Percentiles rank a stretch among this genome's conserved stretches.
Conservation (phyloP, 2,113 vertebrate species). For the Heterocephalus glaber region DNA sequence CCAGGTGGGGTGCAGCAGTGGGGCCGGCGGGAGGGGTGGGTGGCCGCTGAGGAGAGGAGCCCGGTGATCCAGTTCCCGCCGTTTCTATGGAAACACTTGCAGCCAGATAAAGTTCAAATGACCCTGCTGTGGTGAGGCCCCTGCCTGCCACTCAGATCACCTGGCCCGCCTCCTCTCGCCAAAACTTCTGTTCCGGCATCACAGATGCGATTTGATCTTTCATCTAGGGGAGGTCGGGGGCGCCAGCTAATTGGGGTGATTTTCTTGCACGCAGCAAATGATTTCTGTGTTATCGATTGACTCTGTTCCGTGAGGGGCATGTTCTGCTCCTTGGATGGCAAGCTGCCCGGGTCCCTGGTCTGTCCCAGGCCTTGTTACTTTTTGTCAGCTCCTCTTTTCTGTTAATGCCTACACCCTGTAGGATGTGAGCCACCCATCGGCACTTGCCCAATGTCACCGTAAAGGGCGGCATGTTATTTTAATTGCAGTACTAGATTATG, state of each 20-base stretch:
- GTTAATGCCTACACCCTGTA: fast-evolving
- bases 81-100: slow-evolving; percentile 84
- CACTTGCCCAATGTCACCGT: fast-evolving
- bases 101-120: slow-evolving; percentile 79
- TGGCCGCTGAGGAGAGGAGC: slow-evolving; percentile 60
- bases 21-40: slow-evolving; percentile 76
- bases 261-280: background rate
- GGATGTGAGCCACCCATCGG: fast-evolving
- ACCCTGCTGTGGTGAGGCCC: slow-evolving; percentile 56
- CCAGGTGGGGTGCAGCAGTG: slow-evolving; percentile 73
- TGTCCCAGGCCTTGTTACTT: fast-evolving
- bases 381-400: background rate
- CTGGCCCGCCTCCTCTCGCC: background rate
- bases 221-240: too few relatives aligned
- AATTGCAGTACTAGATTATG: background rate
- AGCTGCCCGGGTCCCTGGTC: fast-evolving
- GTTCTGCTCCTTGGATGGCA: background rate
- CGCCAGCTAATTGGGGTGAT: background rate
- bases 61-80: slow-evolving; percentile 79
- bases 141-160: background rate
- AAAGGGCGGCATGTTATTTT: fast-evolving
- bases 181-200: background rate
- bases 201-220: fast-evolving
- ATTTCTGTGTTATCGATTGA: background rate
- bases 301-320: fast-evolving